phyloP scores from a whole-genome alignment of 2,113 vertebrate species.

The Perognathus longimembris region DNA sequence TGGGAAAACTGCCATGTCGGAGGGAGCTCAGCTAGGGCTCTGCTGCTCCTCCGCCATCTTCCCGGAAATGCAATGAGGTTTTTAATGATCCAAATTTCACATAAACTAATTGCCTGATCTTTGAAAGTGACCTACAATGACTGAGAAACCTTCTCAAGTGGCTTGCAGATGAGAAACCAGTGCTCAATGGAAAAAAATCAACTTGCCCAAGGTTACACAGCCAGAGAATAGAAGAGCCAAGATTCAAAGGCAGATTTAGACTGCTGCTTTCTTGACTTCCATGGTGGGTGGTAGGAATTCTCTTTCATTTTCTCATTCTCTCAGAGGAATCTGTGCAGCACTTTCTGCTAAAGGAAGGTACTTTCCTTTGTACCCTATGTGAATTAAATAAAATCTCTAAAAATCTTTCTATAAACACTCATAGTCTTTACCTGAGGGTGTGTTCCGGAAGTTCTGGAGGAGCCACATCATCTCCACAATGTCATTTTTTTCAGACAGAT shows the following conservation, averaged over 20 bases:
- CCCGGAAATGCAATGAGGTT: too few relatives aligned
- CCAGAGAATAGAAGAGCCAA: background rate
- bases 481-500: background rate
- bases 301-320: background rate
- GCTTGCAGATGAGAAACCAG: background rate
- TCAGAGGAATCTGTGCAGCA: background rate
- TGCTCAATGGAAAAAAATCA: background rate
- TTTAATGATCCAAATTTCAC: constrained; percentile 24
- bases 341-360: constrained; percentile 23
- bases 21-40: too few relatives aligned
- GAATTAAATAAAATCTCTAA: constrained; percentile 42
- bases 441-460: background rate
- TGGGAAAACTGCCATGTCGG: too few relatives aligned
- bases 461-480: background rate
- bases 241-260: background rate
- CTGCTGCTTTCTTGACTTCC: background rate
- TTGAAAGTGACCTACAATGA: constrained; percentile 10
- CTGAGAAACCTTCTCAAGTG: background rate
- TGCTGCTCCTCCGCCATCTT: too few relatives aligned
- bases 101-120: background rate
- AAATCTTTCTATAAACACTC: background rate
- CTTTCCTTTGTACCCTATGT: background rate
- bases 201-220: background rate
- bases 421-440: background rate
- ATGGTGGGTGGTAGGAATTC: background rate